Evolutionary conservation across 2,113 vertebrate species (phyloP).

Genomic region (Pelmatolapia mariae): DNA sequence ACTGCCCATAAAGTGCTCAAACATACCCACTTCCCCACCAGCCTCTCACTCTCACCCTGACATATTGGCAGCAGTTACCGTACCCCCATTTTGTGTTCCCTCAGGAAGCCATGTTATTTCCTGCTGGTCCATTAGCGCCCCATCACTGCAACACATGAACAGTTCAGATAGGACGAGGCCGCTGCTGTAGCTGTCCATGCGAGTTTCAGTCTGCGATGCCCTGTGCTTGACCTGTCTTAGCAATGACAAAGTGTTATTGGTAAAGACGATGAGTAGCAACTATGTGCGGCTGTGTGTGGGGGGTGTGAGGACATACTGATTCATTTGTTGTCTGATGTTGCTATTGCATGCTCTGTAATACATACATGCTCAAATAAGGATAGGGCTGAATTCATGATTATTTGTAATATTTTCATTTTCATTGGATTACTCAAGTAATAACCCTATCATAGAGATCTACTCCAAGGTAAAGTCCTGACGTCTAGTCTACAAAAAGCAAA

Average conservation of each 20-base stretch:
- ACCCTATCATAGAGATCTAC: not conserved
- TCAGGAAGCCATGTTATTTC: constrained; percentile 36
- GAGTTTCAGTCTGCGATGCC: not conserved
- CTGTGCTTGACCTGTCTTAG: not conserved
- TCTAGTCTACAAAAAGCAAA: not conserved
- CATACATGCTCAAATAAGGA: not conserved
- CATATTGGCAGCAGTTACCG: constrained; percentile 33
- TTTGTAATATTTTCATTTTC: not conserved
- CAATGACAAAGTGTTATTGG: not conserved
- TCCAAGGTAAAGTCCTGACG: not conserved
- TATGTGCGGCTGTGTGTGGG: not conserved
- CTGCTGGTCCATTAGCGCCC: constrained; percentile 26
- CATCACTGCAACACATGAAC: not conserved
- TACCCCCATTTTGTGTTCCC: constrained; percentile 38
- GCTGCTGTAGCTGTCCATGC: not conserved
- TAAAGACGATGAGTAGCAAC: not conserved
- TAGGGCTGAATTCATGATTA: not conserved
- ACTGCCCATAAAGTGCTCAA: not conserved
- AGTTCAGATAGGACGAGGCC: not conserved
- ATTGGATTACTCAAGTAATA: not conserved
- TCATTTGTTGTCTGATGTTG: not conserved
- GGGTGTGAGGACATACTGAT: not conserved
- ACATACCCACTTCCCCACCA: not conserved
- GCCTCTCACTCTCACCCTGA: not conserved
- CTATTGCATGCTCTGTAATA: not conserved